Evolutionary conservation across 2,797 vertebrate genomes (phyloP).

Genomic region (Stomatorhinus walkeri): DNA sequence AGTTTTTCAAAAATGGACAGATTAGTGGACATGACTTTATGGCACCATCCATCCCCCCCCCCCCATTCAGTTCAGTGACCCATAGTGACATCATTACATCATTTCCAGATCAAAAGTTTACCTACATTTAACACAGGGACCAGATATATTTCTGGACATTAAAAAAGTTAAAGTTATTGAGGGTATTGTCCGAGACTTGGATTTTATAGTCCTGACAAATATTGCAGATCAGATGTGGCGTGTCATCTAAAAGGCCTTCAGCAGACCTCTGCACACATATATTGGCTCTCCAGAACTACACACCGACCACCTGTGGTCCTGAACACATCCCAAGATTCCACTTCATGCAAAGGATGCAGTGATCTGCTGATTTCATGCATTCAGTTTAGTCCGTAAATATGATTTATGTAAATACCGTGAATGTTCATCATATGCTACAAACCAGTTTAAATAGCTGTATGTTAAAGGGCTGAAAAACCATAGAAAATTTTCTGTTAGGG

Average conservation of each 20-base stretch:
- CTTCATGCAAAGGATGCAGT: neutral
- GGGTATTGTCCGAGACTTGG: neutral
- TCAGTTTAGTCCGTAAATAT: neutral
- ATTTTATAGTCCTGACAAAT: slow-evolving; percentile 8
- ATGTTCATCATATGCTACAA: neutral
- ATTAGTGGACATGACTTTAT: neutral
- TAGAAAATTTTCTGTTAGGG: neutral
- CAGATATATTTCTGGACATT: neutral
- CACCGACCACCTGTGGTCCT: neutral
- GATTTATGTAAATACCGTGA: neutral
- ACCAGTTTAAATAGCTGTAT: neutral
- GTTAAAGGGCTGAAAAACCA: neutral
- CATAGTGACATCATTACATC: slow-evolving; percentile 11
- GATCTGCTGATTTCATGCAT: neutral
- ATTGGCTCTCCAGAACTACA: neutral
- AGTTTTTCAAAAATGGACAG: neutral
- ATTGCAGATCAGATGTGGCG: slow-evolving; percentile 1
- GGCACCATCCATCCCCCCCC: neutral
- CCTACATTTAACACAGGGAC: neutral
- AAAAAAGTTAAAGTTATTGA: neutral
- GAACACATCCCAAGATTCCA: neutral
- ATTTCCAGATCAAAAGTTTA: neutral
- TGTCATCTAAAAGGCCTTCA: neutral
- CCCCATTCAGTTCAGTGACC: neutral
- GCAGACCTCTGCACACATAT: neutral